Base-by-base conservation (phyloP, 2,797 vertebrate species). In the Salarias fasciatus region DNA sequence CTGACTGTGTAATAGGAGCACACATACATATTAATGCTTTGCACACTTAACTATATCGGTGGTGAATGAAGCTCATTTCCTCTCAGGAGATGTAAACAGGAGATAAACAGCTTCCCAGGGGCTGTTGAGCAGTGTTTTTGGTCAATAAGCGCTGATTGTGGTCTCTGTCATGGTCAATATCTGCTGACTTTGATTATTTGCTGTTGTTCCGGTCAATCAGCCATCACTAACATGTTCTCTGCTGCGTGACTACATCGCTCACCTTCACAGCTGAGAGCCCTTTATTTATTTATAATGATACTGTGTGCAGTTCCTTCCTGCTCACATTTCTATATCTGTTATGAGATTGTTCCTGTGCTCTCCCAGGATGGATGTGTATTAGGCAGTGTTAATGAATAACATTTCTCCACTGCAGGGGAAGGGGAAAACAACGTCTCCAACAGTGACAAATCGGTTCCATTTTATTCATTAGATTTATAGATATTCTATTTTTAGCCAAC, bases 171-270 rank as follows among this genome's bases (percentile, higher is more conserved):
- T 84, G 87, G 85, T 92, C 89, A 89, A 80, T 91, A 88, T 83
- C 57, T 84, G 79, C 79, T 84, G 77, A 79, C 81, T 89, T 90
- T 86, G 86, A 91, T 89, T 87, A 84, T 90, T 83, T 86, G 82
- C 75, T 56, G 72, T 78, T 87, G 80, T 84, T 87, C 79, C 67
- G 83, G 84, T 79, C 86, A 90, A 91, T 89, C 85, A 81, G 76
- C 60, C 76, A 68, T 79, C 60, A 44, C 83, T 79, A 89, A 89
- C 85, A 70, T 68, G 78, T 80, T 75, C 69, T 77, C 74, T 75
- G 66, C 72, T 63, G 62, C 67, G 63, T 38, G 68, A 81, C 77
- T 70, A 49, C 59, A 77, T 45, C 35, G 52, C 48, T 60, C 53
- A 63, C 77, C 76, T 75, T 85, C 68, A 83, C 62, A 78, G 75